Evolutionary conservation across 2,888 invertebrate genomes (phyloP).

Genomic region (Eristalinus sepulchralis): DNA sequence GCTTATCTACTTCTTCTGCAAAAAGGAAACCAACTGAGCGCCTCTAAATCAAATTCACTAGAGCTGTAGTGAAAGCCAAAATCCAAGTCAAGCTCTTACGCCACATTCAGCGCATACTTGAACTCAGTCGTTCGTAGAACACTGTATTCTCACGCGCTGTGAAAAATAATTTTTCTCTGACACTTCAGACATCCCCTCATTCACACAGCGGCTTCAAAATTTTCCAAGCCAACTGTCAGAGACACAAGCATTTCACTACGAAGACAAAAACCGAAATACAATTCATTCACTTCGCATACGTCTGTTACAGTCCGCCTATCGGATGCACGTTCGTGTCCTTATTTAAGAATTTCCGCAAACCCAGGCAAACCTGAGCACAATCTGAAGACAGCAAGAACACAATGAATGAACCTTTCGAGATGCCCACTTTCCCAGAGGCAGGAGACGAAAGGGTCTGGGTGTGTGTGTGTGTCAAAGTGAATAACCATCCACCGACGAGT

Average conservation of each 20-base stretch:
- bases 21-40: no score
- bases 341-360: conserved; percentile 25
- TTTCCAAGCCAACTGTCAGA: background rate
- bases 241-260: background rate
- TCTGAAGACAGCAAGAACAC: background rate
- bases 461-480: background rate
- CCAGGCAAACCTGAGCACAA: background rate
- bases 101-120: no score
- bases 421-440: background rate
- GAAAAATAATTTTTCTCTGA: no score
- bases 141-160: no score
- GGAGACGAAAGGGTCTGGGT: no score
- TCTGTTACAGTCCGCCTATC: conserved; percentile 4
- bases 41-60: no score
- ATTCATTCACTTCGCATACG: background rate
- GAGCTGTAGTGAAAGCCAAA: no score
- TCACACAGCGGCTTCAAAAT: no score
- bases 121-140: no score
- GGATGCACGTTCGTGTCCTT: conserved; percentile 53
- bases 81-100: no score
- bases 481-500: background rate
- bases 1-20: no score
- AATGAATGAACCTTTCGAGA: background rate
- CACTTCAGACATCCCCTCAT: no score
- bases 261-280: background rate